A percentile compares a stretch with the other conserved stretches of the same genome.
These are phyloP conservation scores for Calameuta filiformis DNA, from an alignment of 2,888 invertebrate genomes.

Conservation along the genomic window DNA sequence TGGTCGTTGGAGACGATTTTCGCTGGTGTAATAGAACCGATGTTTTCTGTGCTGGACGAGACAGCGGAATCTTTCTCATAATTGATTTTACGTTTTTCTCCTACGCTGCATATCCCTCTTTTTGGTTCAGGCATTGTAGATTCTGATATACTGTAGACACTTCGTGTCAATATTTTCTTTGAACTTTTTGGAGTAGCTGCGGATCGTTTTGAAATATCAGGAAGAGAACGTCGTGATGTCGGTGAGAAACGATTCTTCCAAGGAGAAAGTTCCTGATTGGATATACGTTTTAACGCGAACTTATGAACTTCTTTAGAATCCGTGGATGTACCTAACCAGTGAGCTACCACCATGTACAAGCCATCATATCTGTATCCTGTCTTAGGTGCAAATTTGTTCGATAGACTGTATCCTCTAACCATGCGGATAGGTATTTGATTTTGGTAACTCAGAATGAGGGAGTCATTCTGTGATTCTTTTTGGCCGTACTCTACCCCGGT, in stretches of 20 bases:
- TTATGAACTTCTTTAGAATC: slow-evolving; percentile 46
- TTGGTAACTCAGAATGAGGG: slow-evolving; percentile 49
- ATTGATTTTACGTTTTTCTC: slow-evolving; percentile 1
- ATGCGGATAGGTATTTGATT: slow-evolving; percentile 56
- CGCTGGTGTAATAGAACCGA: slow-evolving; percentile 12
- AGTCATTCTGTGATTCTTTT: slow-evolving; percentile 33
- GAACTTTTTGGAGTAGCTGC: not conserved
- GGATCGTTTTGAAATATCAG: not conserved
- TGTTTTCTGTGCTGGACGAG: slow-evolving; percentile 3
- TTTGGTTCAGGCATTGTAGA: not conserved
- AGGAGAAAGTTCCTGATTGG: slow-evolving; percentile 43
- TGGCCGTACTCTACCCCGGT: slow-evolving; percentile 43
- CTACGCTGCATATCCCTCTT: not conserved
- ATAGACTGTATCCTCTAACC: slow-evolving; percentile 54
- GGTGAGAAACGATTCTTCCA: slow-evolving; percentile 31
- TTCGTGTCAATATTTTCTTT: not conserved
- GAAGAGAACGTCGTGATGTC: not conserved
- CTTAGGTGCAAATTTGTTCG: slow-evolving; percentile 56
- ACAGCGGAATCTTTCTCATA: not conserved
- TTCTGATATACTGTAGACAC: not conserved
- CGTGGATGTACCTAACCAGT: slow-evolving; percentile 50
- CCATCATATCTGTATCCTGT: slow-evolving; percentile 62
- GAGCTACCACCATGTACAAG: slow-evolving; percentile 49
- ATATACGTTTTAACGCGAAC: slow-evolving; percentile 50
- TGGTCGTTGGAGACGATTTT: slow-evolving; percentile 15